A percentile compares a stretch with the other conserved stretches of the same genome.
phyloP scores from a whole-genome alignment of 2,113 vertebrate species.

The Mirza zaza region DNA sequence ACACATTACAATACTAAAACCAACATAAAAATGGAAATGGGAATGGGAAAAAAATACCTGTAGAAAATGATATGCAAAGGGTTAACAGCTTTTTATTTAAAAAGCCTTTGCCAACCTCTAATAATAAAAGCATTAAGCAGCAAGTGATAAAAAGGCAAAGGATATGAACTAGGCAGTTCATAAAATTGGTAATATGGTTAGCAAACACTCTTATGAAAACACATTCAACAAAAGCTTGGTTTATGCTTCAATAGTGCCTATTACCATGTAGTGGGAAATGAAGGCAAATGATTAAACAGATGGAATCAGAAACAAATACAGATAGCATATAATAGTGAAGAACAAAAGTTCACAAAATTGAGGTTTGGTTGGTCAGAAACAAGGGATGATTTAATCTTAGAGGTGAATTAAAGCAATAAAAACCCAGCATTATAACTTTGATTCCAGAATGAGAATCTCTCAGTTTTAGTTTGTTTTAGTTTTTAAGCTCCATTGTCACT shows the following conservation, averaged over 20 bases:
- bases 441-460: neutral
- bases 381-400: neutral
- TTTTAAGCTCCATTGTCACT: neutral
- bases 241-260: neutral
- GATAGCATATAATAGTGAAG: neutral
- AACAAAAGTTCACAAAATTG: neutral
- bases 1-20: neutral
- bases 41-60: neutral
- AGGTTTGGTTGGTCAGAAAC: neutral
- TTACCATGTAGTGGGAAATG: neutral
- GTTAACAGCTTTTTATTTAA: neutral
- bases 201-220: neutral
- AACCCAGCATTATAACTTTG: neutral
- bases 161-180: neutral
- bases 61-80: neutral
- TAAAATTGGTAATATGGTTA: neutral
- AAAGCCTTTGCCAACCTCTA: neutral
- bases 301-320: neutral
- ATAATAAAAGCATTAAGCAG: neutral
- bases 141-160: neutral
- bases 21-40: neutral
- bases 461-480: neutral
- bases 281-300: neutral
- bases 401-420: neutral
- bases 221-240: neutral